phyloP scores from a whole-genome alignment of 2,113 vertebrate genomes.

The human region GRCh38 chr9:89816001-89816500 shows the following conservation, averaged over 20 bases:
- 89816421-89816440: not conserved
- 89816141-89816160: not conserved
- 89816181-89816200: not conserved
- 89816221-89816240: not conserved
- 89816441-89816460: not conserved
- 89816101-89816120: not conserved
- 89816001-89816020: too few relatives aligned
- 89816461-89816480: accelerated
- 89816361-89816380: too few relatives aligned
- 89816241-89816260: not conserved
- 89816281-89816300: not conserved
- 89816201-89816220: not conserved
- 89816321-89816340: too few relatives aligned
- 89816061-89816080: accelerated
- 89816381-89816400: not conserved
- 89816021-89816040: not conserved
- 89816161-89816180: not conserved
- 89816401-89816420: not conserved
- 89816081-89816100: not conserved
- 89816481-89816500: not conserved
- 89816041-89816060: too few relatives aligned
- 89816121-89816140: not conserved
- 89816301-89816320: not conserved
- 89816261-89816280: accelerated
- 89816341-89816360: too few relatives aligned